Base-by-base conservation (phyloP, 2,797 vertebrate genomes). In the Helarctos malayanus region DNA sequence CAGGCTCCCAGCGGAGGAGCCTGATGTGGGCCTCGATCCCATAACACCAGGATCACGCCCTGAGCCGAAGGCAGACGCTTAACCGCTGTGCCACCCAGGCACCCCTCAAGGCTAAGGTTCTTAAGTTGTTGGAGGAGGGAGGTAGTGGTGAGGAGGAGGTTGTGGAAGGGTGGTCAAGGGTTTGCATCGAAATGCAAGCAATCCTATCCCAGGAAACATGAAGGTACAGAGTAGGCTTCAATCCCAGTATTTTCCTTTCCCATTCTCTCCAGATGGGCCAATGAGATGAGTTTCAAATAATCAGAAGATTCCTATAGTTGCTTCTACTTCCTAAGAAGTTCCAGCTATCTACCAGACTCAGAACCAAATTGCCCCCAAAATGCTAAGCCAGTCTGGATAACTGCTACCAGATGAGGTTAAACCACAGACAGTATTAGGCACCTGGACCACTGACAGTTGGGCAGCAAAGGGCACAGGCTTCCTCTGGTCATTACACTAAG, bases 251-350 rank as follows among this genome's bases (percentile, higher is more conserved):
- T 75, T 87, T 71, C 61, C 52, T 41, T 25, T 14, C 8, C 45
- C 12, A 52, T 4, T 96, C 23, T 90, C 29, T 82, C 59, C 76
- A 75, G 23, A 56, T 76, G 68, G 32, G 47, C 11, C 21, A 85
- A 84, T 27, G n/a, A 90, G 57, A 8, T 81, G 27, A 14, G 14
- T 4, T 84, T 41, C 52, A 93, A 96, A 76, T 61, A 96, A 84
- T 11, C 8, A 82, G 45, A 27, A 59, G 19, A 41, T n/a, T 79
- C 8, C 16, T 80, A 45, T 19, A 61, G 14, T 76, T 91, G 18
- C 29, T 57, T 91, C n/a, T 11, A n/a, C 47, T 91, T 94, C 35
- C 7, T 12, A 61, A n/a, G 47, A 85, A 68, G 25, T 95, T 8
- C 19, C 32, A 79, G n/a, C 21, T 32, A 82, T 47, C 19, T 38